phyloP scores from a whole-genome alignment of 2,797 vertebrate genomes.

The Fundulus diaphanus region DNA sequence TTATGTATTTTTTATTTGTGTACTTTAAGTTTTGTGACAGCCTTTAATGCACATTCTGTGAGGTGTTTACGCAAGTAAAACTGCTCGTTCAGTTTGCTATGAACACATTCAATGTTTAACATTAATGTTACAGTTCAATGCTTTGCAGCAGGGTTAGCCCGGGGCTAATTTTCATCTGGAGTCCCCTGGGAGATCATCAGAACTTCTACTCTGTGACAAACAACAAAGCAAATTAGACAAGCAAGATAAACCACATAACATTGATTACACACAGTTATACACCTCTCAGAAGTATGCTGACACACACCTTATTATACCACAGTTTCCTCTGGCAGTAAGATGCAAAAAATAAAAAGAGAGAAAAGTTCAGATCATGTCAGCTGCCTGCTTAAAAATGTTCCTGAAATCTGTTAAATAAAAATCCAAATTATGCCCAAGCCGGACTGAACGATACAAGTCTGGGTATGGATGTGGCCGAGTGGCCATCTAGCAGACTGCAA shows the following conservation, averaged over 20 bases:
- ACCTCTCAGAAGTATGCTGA: background rate
- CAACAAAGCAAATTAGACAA: slow-evolving; percentile 11
- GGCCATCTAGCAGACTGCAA: slow-evolving; percentile 41
- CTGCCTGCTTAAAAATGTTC: background rate
- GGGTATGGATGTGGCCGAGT: background rate
- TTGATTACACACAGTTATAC: background rate
- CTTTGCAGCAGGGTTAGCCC: background rate
- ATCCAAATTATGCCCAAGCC: background rate
- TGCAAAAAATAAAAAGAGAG: background rate
- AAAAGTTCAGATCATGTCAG: background rate
- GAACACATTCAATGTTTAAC: background rate
- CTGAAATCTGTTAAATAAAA: background rate
- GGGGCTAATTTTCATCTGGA: background rate
- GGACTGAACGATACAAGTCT: background rate
- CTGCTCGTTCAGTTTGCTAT: background rate
- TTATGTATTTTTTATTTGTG: background rate
- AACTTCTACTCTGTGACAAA: background rate
- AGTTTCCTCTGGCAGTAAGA: slow-evolving; percentile 19
- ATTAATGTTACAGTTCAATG: slow-evolving; percentile 1
- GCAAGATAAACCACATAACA: background rate
- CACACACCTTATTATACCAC: background rate
- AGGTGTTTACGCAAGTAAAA: background rate
- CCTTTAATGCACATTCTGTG: background rate
- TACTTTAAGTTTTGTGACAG: background rate
- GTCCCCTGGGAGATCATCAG: background rate